phyloP scores from a whole-genome alignment of 2,113 vertebrate species.

The Antigone vipio region DNA sequence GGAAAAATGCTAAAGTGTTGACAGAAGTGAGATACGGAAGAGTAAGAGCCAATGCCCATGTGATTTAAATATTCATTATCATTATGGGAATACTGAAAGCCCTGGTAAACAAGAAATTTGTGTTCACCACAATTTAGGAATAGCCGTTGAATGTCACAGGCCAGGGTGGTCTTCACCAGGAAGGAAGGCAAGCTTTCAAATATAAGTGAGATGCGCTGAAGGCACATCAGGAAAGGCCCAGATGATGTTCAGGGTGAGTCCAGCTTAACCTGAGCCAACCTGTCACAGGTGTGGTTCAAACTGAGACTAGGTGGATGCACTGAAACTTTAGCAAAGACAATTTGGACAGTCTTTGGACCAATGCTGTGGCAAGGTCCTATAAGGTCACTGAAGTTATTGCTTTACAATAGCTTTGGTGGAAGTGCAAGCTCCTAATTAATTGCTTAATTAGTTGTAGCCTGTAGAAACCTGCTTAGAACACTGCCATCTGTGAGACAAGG shows the following conservation, averaged over 20 bases:
- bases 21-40: not conserved
- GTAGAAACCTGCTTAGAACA: slow-evolving; percentile 29
- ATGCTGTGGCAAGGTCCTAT: not conserved
- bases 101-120: not conserved
- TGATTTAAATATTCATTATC: not conserved
- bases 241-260: not conserved
- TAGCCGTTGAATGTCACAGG: not conserved
- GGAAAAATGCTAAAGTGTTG: not conserved
- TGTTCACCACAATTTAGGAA: not conserved
- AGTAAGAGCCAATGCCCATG: not conserved
- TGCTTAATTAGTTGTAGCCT: slow-evolving; percentile 26
- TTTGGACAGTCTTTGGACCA: not conserved
- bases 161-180: not conserved
- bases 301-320: not conserved
- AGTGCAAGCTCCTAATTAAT: slow-evolving; percentile 41
- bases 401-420: not conserved
- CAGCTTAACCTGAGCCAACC: not conserved
- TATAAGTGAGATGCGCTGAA: not conserved
- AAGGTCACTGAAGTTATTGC: not conserved
- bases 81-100: not conserved
- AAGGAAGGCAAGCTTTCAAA: not conserved
- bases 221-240: not conserved
- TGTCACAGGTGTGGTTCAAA: not conserved
- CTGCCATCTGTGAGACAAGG: slow-evolving; percentile 6
- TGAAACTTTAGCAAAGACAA: not conserved